Evolutionary conservation across 2,888 invertebrate species (phyloP).

Genomic region (Cryptus viduatorius): DNA sequence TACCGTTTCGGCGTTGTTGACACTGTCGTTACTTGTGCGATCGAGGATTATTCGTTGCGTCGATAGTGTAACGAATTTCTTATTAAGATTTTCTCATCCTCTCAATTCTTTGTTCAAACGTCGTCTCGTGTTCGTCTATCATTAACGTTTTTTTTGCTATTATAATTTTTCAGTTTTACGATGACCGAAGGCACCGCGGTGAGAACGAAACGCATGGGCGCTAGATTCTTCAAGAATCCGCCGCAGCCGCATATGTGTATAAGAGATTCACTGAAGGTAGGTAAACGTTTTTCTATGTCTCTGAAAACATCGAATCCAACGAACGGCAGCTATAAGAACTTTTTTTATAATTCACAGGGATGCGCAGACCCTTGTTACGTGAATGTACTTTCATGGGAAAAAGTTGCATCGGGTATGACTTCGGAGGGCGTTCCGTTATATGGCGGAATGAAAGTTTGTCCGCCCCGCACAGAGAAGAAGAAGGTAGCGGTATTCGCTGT

Average conservation of each 20-base stretch:
- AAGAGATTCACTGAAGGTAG: conserved; percentile 84
- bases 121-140: conserved; percentile 4
- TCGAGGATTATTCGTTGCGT: background rate
- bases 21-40: conserved; percentile 4
- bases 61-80: background rate
- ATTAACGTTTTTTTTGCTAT: conserved; percentile 22
- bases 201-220: conserved; percentile 80
- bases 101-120: background rate
- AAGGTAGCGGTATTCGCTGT: conserved; percentile 90
- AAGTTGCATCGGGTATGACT: conserved; percentile 89
- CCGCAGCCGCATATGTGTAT: conserved; percentile 92
- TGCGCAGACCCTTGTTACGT: conserved; percentile 84
- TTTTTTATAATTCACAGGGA: conserved; percentile 73
- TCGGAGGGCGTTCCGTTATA: conserved; percentile 90
- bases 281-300: background rate
- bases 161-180: conserved; percentile 71
- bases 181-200: conserved; percentile 80
- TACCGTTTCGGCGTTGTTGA: background rate
- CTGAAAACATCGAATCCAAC: background rate
- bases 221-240: conserved; percentile 90
- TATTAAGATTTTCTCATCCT: background rate
- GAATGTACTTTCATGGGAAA: conserved; percentile 91
- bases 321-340: background rate
- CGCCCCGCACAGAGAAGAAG: conserved; percentile 86
- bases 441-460: conserved; percentile 90